Percentiles rank a stretch among this genome's conserved stretches.
Evolutionary conservation across 1,140 invertebrate genomes (phyloP).

Genomic region (Fopius arisanus): DNA sequence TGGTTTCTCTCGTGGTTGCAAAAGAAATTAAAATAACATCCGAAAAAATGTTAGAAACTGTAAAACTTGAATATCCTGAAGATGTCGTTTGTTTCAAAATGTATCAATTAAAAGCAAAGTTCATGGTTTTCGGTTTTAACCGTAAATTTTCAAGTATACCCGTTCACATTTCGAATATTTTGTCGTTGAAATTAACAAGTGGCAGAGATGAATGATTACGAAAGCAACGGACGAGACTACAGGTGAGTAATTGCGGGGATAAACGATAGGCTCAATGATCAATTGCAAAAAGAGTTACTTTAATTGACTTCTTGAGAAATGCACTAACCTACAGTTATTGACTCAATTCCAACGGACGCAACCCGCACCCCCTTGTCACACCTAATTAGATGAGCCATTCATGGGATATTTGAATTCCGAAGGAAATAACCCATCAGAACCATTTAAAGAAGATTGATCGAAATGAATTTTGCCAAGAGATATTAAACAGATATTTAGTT

Average conservation of each 20-base stretch:
- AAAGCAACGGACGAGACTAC: constrained; percentile 16
- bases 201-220: constrained; percentile 19
- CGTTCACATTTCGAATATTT: constrained; percentile 5
- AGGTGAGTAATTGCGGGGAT: constrained; percentile 26
- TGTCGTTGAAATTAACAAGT: not conserved
- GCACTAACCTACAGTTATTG: not conserved
- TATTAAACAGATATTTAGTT: no score
- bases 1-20: no score
- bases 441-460: no score
- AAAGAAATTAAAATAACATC: no score
- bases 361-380: no score
- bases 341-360: no score
- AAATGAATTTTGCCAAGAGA: no score
- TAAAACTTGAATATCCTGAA: not conserved
- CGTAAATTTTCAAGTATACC: constrained; percentile 45
- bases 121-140: constrained; percentile 31
- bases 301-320: not conserved
- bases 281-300: not conserved
- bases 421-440: no score
- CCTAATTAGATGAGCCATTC: no score
- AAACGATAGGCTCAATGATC: not conserved
- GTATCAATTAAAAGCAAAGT: constrained; percentile 3
- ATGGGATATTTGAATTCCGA: no score
- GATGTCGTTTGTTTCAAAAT: constrained; percentile 16
- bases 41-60: no score